Evolutionary conservation across 1,140 invertebrate species (phyloP).

Genomic region (Ceratitis capitata): DNA sequence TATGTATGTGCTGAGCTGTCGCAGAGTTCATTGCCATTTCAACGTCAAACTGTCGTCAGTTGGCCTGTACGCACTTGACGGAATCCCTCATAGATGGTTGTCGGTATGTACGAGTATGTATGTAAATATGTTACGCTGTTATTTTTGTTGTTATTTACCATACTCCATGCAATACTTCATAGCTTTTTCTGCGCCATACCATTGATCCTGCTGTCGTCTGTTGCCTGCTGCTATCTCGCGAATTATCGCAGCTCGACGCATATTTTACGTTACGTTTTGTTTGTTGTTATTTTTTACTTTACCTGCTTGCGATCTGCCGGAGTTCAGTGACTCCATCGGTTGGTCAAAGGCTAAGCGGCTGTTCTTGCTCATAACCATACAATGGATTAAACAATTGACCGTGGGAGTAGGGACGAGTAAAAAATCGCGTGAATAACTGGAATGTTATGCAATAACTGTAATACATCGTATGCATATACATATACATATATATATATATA

Average conservation of each 20-base stretch:
- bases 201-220: slow-evolving; percentile 17
- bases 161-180: too few species aligned
- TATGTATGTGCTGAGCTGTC: not conserved
- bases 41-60: slow-evolving; percentile 28
- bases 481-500: not conserved
- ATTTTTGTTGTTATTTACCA: slow-evolving; percentile 21
- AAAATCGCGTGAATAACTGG: too few species aligned
- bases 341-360: not conserved
- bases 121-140: too few species aligned
- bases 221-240: not conserved
- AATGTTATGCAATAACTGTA: not conserved
- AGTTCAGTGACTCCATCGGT: slow-evolving; percentile 14
- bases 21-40: slow-evolving; percentile 25
- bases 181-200: not conserved
- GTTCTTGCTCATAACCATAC: not conserved
- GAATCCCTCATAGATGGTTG: not conserved
- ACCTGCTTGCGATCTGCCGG: not conserved
- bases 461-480: not conserved
- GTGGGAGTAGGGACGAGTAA: too few species aligned
- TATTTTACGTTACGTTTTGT: not conserved
- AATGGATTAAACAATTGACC: not conserved
- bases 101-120: too few species aligned
- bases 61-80: slow-evolving; percentile 24
- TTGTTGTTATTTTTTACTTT: not conserved
- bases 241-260: slow-evolving; percentile 3